phyloP scores from a whole-genome alignment of 2,888 invertebrate species.

The Drosophila subquinaria region DNA sequence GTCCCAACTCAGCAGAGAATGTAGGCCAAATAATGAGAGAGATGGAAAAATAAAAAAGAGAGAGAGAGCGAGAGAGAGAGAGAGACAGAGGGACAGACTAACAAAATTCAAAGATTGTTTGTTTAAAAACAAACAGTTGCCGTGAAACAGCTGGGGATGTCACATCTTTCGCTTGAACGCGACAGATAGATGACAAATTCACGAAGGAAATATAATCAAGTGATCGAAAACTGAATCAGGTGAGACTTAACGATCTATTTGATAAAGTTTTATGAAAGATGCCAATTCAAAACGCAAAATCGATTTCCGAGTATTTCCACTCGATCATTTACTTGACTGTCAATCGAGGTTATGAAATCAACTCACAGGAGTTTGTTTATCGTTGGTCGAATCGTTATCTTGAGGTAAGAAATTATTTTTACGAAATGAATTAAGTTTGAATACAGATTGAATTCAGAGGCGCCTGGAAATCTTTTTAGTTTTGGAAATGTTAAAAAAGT shows the following conservation, averaged over 20 bases:
- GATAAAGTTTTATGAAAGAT: neutral
- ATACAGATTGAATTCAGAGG: too few species aligned
- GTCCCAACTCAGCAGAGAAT: slow-evolving; percentile 17
- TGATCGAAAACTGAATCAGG: neutral
- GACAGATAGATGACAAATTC: neutral
- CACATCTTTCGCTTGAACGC: slow-evolving; percentile 11
- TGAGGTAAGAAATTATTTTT: too few species aligned
- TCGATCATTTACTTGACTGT: too few species aligned
- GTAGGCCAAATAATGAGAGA: neutral
- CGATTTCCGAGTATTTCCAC: too few species aligned
- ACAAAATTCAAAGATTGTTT: neutral
- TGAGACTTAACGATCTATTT: neutral
- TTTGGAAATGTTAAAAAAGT: too few species aligned
- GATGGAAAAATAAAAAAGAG: neutral
- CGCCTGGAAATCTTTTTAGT: too few species aligned
- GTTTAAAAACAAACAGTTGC: slow-evolving; percentile 23
- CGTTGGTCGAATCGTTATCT: too few species aligned
- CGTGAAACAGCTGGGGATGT: slow-evolving; percentile 19
- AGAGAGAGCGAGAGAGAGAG: too few species aligned
- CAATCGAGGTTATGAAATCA: too few species aligned
- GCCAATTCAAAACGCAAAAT: too few species aligned
- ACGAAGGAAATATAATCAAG: neutral
- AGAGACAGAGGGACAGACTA: slow-evolving; percentile 4
- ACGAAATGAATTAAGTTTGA: too few species aligned
- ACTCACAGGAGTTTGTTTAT: too few species aligned